Conservation (phyloP, 2,888 invertebrate species). For the Callyntrura guangdongensis region DNA sequence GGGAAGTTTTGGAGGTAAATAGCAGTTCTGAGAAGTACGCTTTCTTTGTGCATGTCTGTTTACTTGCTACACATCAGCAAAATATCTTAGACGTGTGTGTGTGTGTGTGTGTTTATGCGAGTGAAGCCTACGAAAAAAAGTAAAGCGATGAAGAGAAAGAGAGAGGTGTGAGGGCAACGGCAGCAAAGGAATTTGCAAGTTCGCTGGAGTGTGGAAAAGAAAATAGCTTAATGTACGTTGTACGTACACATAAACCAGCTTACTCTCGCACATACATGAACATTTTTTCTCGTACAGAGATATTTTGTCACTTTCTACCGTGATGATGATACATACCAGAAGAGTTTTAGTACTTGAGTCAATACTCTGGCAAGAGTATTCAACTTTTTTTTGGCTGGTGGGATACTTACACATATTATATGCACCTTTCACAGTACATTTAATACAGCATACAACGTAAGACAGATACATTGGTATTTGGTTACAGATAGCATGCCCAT, state of each 20-base stretch:
- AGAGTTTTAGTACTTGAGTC: conserved; percentile 6
- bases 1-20: not conserved
- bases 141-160: not conserved
- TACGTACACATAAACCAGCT: not conserved
- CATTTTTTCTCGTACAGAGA: conserved; percentile 13
- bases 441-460: not conserved
- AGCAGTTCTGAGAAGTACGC: not conserved
- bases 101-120: not conserved
- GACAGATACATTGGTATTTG: no score
- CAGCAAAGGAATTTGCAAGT: conserved; percentile 67
- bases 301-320: conserved; percentile 41
- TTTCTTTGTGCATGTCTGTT: not conserved
- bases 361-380: not conserved
- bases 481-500: no score
- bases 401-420: not conserved
- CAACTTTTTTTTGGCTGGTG: not conserved
- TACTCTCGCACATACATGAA: not conserved
- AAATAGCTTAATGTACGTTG: conserved; percentile 13
- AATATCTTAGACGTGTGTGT: not conserved
- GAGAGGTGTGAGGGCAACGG: conserved; percentile 67
- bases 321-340: conserved; percentile 20
- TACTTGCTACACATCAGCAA: no score
- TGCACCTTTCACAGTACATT: not conserved
- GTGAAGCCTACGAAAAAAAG: not conserved
- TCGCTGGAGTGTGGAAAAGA: conserved; percentile 32